Conservation (phyloP, 2,888 invertebrate genomes). For the Pyrgus malvae region DNA sequence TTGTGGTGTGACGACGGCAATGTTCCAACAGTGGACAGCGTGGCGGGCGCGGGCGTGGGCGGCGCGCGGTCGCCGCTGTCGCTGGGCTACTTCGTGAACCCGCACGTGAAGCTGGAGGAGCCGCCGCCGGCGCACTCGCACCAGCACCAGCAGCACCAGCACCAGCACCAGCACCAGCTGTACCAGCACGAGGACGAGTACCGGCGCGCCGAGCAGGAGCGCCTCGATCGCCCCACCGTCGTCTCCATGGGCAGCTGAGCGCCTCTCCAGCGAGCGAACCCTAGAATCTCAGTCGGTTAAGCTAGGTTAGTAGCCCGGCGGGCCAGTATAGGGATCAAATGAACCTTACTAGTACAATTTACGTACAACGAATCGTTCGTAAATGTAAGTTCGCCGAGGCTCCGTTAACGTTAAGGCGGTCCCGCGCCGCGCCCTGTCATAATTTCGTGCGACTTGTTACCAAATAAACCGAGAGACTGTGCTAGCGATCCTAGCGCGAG, state of each 20-base stretch:
- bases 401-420: no score
- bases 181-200: slow-evolving; percentile 56
- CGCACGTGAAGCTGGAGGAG: slow-evolving; percentile 61
- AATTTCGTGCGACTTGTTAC: slow-evolving; percentile 41
- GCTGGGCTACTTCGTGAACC: slow-evolving; percentile 61
- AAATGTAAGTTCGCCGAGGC: slow-evolving; percentile 7
- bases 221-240: slow-evolving; percentile 76
- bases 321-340: not conserved
- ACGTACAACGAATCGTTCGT: slow-evolving; percentile 3
- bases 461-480: slow-evolving; percentile 59
- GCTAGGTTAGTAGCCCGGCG: slow-evolving; percentile 38
- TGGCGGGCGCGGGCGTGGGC: slow-evolving; percentile 27
- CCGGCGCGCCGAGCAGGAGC: slow-evolving; percentile 53
- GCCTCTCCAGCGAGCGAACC: slow-evolving; percentile 5
- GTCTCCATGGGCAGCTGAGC: slow-evolving; percentile 77
- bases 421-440: not conserved
- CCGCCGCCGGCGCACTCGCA: slow-evolving; percentile 52
- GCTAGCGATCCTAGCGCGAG: slow-evolving; percentile 47
- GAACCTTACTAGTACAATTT: slow-evolving; percentile 9
- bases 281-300: slow-evolving; percentile 62
- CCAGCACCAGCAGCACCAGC: slow-evolving; percentile 45
- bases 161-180: slow-evolving; percentile 45
- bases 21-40: slow-evolving; percentile 17
- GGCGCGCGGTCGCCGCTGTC: slow-evolving; percentile 51
- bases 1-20: no score